Percentiles rank a stretch among this genome's conserved stretches.
Conservation (phyloP, 2,113 vertebrate species). For the Ibidorhyncha struthersii region DNA sequence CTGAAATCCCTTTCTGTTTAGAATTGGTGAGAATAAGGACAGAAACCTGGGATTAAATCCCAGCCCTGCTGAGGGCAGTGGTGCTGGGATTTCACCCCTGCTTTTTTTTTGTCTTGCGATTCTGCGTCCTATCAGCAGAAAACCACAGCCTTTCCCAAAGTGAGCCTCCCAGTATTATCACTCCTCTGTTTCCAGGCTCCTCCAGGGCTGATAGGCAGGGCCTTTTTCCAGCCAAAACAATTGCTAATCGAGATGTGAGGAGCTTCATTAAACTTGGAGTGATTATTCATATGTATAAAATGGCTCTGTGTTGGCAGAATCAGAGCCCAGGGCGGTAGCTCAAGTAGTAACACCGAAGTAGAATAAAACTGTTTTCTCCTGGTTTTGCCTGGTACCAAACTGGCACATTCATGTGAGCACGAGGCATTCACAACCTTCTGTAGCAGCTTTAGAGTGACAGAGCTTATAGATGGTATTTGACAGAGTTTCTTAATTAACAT, state of each 20-base stretch:
- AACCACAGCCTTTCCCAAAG: slow-evolving; percentile 17
- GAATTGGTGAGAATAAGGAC: not conserved
- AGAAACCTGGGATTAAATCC: not conserved
- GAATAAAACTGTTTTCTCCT: not conserved
- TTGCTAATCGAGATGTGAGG: slow-evolving; percentile 41
- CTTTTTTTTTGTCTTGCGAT: not conserved
- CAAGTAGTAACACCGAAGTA: not conserved
- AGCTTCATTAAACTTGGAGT: slow-evolving; percentile 43
- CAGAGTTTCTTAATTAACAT: not conserved
- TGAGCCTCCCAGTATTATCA: slow-evolving; percentile 20
- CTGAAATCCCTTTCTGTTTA: not conserved
- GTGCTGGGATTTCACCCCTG: not conserved
- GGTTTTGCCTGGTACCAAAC: not conserved
- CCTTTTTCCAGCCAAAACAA: slow-evolving; percentile 48
- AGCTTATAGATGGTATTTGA: not conserved
- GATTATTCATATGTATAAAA: slow-evolving; percentile 38
- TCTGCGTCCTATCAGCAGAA: slow-evolving; percentile 6
- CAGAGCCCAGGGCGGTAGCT: not conserved
- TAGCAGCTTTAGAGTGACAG: not conserved
- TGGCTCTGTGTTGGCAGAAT: slow-evolving; percentile 18
- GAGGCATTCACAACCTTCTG: not conserved
- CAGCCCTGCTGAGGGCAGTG: not conserved
- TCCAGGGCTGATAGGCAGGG: slow-evolving; percentile 34
- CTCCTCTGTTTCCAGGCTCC: slow-evolving; percentile 27
- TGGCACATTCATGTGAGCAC: not conserved